phyloP scores from a whole-genome alignment of 2,888 invertebrate species.

The Nephrocerus scutellatus region DNA sequence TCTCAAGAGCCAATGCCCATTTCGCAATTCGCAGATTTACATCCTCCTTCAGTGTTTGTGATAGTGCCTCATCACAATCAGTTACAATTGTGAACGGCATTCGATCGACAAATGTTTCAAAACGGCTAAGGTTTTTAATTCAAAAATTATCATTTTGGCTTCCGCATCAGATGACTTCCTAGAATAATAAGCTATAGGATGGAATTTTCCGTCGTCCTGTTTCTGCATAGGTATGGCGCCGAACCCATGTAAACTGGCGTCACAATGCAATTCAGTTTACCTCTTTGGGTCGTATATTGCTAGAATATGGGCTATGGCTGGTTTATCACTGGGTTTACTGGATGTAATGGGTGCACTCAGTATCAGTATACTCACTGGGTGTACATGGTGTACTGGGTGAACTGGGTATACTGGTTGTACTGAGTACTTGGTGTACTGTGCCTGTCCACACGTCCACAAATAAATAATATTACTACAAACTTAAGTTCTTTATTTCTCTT shows the following conservation, averaged over 20 bases:
- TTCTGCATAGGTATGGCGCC: constrained; percentile 25
- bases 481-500: too few relatives aligned
- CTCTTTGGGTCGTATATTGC: constrained; percentile 25
- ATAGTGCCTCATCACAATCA: constrained; percentile 11
- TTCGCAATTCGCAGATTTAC: constrained; percentile 10
- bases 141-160: constrained; percentile 7
- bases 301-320: too few relatives aligned
- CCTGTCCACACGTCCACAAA: too few relatives aligned
- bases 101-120: constrained; percentile 7
- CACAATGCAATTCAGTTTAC: constrained; percentile 31
- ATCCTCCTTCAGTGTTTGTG: constrained; percentile 14
- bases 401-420: too few relatives aligned
- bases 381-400: too few relatives aligned
- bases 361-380: too few relatives aligned
- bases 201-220: constrained; percentile 6
- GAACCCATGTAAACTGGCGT: constrained; percentile 26
- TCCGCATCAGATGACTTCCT: constrained; percentile 1
- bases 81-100: constrained; percentile 9
- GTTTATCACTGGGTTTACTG: too few relatives aligned
- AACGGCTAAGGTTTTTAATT: too few relatives aligned
- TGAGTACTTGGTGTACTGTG: too few relatives aligned
- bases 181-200: constrained; percentile 9
- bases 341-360: too few relatives aligned
- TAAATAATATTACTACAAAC: too few relatives aligned
- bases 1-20: constrained; percentile 9